A percentile compares a stretch with the other conserved stretches of the same genome.
phyloP scores from a whole-genome alignment of 2,797 vertebrate genomes.

The Pempheris klunzingeri region DNA sequence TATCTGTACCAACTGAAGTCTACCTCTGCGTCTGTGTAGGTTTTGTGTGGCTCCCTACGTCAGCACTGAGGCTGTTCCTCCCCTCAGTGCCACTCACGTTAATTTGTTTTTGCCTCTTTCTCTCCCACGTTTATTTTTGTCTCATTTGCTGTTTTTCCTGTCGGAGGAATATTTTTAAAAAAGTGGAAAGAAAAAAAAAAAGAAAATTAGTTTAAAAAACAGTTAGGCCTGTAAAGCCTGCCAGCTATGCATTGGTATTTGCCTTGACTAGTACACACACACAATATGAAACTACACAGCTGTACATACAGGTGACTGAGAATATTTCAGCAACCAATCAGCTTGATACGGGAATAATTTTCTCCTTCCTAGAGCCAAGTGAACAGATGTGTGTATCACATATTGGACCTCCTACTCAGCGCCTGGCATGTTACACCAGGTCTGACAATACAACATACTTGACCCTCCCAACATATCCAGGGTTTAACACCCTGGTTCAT shows the following conservation, averaged over 20 bases:
- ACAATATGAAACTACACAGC: constrained; percentile 24
- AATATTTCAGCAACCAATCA: constrained; percentile 24
- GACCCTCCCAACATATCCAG: constrained; percentile 56
- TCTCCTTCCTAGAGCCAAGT: constrained; percentile 19
- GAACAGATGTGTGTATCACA: constrained; percentile 45
- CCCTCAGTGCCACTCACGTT: constrained; percentile 61
- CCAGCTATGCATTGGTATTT: constrained; percentile 40
- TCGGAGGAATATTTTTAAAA: constrained; percentile 62
- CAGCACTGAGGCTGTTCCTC: constrained; percentile 43
- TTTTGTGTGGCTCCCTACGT: background rate
- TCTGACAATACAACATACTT: constrained; percentile 47
- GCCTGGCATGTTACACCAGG: constrained; percentile 52
- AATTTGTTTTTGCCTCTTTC: constrained; percentile 71
- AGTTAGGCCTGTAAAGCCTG: constrained; percentile 61
- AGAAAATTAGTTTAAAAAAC: constrained; percentile 80
- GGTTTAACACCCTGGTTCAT: constrained; percentile 62
- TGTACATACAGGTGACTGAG: constrained; percentile 21
- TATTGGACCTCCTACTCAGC: constrained; percentile 25
- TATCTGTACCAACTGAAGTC: background rate
- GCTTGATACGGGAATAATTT: constrained; percentile 9
- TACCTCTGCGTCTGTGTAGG: constrained; percentile 3
- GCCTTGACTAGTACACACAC: constrained; percentile 15
- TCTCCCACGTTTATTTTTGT: constrained; percentile 67
- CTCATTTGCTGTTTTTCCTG: constrained; percentile 75
- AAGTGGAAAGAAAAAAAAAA: constrained; percentile 25